phyloP scores from a whole-genome alignment of 1,140 invertebrate genomes.

The Parasteatoda tepidariorum region DNA sequence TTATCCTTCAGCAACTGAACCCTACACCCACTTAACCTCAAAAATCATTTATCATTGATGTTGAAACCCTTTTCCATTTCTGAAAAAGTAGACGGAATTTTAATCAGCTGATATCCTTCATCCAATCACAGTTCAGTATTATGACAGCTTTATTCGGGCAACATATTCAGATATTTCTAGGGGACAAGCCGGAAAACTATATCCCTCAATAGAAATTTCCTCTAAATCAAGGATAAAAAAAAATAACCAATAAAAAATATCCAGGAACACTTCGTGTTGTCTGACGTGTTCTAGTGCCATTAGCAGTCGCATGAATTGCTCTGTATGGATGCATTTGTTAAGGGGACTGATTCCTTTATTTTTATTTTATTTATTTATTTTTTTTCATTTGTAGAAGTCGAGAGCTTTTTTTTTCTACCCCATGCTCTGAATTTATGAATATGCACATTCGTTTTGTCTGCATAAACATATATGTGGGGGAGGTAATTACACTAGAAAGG shows the following conservation, averaged over 20 bases:
- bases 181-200: too few species aligned
- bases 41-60: slow-evolving; percentile 25
- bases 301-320: slow-evolving; percentile 26
- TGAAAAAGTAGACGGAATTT: not conserved
- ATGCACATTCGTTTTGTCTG: slow-evolving; percentile 14
- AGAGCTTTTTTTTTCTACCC: not conserved
- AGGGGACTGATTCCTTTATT: slow-evolving; percentile 21
- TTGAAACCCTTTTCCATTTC: not conserved
- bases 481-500: slow-evolving; percentile 21
- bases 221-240: not conserved
- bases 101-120: not conserved
- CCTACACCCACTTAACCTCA: slow-evolving; percentile 36
- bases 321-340: slow-evolving; percentile 22
- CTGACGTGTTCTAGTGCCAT: slow-evolving; percentile 28
- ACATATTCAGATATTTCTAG: not conserved
- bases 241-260: slow-evolving; percentile 13
- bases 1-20: slow-evolving; percentile 25
- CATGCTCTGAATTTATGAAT: slow-evolving; percentile 22
- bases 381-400: too few species aligned
- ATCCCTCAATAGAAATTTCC: too few species aligned
- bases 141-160: not conserved
- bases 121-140: slow-evolving; percentile 23
- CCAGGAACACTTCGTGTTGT: not conserved
- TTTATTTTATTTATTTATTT: not conserved
- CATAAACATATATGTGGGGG: slow-evolving; percentile 9